Base-by-base conservation (phyloP, 2,113 vertebrate species). In the Notarius lentiginosus region DNA sequence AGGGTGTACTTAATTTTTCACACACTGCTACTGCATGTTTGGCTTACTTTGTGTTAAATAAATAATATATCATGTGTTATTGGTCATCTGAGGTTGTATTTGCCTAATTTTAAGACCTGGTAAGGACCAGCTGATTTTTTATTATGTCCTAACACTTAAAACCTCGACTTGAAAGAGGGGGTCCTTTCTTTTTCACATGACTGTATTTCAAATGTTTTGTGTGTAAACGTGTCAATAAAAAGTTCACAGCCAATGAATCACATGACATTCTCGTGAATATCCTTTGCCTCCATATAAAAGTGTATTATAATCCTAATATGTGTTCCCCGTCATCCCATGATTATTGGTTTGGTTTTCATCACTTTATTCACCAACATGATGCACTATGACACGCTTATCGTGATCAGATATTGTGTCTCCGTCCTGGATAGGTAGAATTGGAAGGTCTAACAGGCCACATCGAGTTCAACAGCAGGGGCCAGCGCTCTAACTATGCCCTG, bases 381-480 rank as follows among this genome's bases (percentile, higher is more conserved):
- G 10, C 41, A 79, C 22, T 17, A 55, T 66, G 20, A 65, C 24
- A 27, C 61, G n/a, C 22, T 63, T 51, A 66, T 49, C 66, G 41
- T 82, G 81, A 82, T 3, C 47, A 15, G 6, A 15, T 82, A 51
- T 65, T 90, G 20, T 96, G 92, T 96, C 93, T 96, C 91, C 93
- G 92, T 96, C 94, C 95, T 95, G 96, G 95, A 97, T 95, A 99
- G 98, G 98, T 99, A 97, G 98, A 99, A 95, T 96, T 99, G 96
- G 98, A 99, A 95, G 98, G 98, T 96, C 96, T 99, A 93, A 99
- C 98, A 47, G 98, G 98, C 92, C 98, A 99, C 95, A 97, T 99
- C 63, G 98, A 99, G 95, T 99, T 99, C 96, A 99, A 99, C 96
- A 99, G 98, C 96, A 99, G 97, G 96, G 98, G 98, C 61, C 98